Conservation (phyloP, 53 echinoderm and acorn worm species). For the Echinarachnius parma region DNA sequence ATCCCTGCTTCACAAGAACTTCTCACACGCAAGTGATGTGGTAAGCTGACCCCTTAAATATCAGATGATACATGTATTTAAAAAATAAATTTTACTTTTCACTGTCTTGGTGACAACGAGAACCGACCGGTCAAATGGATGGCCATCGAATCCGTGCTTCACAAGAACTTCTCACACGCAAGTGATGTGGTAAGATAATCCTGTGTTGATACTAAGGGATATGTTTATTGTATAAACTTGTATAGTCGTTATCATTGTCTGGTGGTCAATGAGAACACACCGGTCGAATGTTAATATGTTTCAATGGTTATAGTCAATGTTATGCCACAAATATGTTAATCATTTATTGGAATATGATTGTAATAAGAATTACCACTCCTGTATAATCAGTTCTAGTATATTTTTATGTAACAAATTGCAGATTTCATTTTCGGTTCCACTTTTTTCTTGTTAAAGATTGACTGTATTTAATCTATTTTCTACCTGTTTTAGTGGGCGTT, state of each 20-base stretch:
- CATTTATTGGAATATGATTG: no score
- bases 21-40: conserved; percentile 92
- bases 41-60: no score
- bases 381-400: no score
- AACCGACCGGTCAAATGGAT: conserved; percentile 99
- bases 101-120: conserved; percentile 97
- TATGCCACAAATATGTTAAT: no score
- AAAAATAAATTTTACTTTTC: no score
- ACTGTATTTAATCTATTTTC: background rate
- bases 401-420: no score
- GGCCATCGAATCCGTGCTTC: conserved; percentile 89
- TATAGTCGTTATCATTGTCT: conserved; percentile 63
- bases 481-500: conserved; percentile 74
- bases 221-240: conserved; percentile 20
- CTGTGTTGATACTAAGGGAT: no score
- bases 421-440: no score
- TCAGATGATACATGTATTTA: no score
- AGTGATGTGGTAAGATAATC: conserved; percentile 99
- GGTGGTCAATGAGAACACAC: conserved; percentile 68
- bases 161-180: conserved; percentile 76
- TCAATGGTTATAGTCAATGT: no score
- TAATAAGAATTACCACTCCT: no score
- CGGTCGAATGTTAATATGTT: conserved; percentile 73
- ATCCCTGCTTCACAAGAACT: conserved; percentile 79
- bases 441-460: no score